Base-by-base conservation (phyloP, 2,888 invertebrate genomes). In the Cheilosia vernalis region DNA sequence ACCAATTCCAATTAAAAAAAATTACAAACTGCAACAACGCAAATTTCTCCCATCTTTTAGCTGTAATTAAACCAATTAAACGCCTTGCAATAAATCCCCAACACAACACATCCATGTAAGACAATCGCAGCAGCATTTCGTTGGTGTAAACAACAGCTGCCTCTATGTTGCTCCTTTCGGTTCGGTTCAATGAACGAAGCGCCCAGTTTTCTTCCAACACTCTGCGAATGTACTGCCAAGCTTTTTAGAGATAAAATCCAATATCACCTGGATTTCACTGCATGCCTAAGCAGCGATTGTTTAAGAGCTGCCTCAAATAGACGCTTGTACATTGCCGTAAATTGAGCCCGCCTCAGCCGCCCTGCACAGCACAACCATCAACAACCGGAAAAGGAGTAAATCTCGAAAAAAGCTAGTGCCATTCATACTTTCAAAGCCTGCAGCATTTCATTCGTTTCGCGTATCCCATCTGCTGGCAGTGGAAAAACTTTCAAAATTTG, bases 301-400 rank as follows among this genome's bases (percentile, higher is more conserved):
- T 69, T 74, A 84, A 60, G 70, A 58, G 33, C 21, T 49, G 33
- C 21, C 49, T 56, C 44, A 58, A 64, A 24, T 55, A 61, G 17
- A n/a, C 58, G 72, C 60, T 60, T 60, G 3, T 24, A 44, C 56
- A 60, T n/a, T 33, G 37, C 27, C 42, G 19, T 40, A 30, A 37
- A 53, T 37, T 27, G 7, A 13, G 10, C 13, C n/a, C 5, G 44
- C 19, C 15, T 37, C 40, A 15, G 17, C 49, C 21, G 21, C 5
- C 10, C 30, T 56, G 21, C 15, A 30, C 64, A 66, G 37, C 51
- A n/a, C 30, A 58, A 47, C 69, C 60, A 80, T 72, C 74, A 80
- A 80, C 74, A 61, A 76, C 74, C 70, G 84, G 80, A 70, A 84
- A 74, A 64, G 74, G 53, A 76, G 84, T 84, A 80, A 84, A 84